Conservation (phyloP, 1,140 invertebrate species). For the Bathynomus jamesi region DNA sequence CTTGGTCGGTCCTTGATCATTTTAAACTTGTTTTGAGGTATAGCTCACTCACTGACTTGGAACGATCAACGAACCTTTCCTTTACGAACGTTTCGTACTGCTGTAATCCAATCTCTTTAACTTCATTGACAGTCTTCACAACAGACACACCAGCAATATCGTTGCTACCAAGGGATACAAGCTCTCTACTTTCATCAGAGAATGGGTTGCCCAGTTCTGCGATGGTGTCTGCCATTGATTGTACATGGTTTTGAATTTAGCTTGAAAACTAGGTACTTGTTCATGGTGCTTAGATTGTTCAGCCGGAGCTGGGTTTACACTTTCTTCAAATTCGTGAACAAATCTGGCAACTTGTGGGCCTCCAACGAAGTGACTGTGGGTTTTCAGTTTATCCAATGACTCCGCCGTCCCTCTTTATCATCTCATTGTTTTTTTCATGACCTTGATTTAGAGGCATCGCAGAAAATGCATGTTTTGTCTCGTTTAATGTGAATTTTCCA, state of each 20-base stretch:
- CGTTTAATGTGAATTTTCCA: constrained; percentile 19
- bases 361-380: constrained; percentile 9
- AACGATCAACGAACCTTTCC: not conserved
- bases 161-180: not conserved
- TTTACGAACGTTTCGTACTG: not conserved
- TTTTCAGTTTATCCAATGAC: constrained; percentile 20
- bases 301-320: too few relatives aligned
- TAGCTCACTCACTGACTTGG: not conserved
- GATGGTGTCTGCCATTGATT: not conserved
- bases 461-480: constrained; percentile 26
- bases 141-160: not conserved
- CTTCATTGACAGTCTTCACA: not conserved
- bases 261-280: not conserved
- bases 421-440: constrained; percentile 35
- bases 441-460: constrained; percentile 30
- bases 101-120: not conserved
- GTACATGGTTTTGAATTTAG: not conserved
- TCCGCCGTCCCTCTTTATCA: constrained; percentile 22
- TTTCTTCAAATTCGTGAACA: too few relatives aligned
- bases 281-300: too few relatives aligned
- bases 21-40: not conserved
- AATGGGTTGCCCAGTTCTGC: not conserved
- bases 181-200: not conserved
- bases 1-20: too few relatives aligned
- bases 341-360: too few relatives aligned